phyloP scores from a whole-genome alignment of 2,888 invertebrate genomes.

The Chrysolina haemoptera region DNA sequence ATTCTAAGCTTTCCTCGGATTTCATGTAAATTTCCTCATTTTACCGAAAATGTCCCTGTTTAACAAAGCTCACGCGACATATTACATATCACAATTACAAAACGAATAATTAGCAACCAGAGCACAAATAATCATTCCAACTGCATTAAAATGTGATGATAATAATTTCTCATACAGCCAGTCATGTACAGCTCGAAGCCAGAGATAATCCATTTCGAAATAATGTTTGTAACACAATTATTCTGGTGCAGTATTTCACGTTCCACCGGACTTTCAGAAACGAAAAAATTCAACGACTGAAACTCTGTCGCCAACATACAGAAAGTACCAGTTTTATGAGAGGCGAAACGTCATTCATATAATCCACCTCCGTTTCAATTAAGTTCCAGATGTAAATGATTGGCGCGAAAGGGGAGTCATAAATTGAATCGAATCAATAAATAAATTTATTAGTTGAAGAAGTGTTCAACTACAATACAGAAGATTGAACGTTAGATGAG shows the following conservation, averaged over 20 bases:
- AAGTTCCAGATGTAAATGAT: too few species aligned
- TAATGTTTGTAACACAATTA: constrained; percentile 11
- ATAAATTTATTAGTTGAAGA: too few species aligned
- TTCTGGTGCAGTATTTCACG: constrained; percentile 13
- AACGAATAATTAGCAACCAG: neutral
- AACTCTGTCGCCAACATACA: constrained; percentile 12
- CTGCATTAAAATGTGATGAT: constrained; percentile 12
- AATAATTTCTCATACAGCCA: constrained; percentile 9
- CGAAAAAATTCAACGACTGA: constrained; percentile 19
- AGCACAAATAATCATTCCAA: neutral
- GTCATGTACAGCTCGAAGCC: constrained; percentile 2
- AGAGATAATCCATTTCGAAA: neutral
- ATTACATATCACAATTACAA: neutral
- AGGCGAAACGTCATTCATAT: neutral
- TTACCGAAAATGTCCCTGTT: too few species aligned
- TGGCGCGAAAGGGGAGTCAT: too few species aligned
- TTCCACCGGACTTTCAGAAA: constrained; percentile 8
- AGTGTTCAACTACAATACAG: too few species aligned
- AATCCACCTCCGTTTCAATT: neutral
- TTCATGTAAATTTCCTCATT: too few species aligned
- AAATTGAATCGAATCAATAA: too few species aligned
- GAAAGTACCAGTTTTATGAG: constrained; percentile 18
- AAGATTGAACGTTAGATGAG: too few species aligned
- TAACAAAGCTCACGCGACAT: neutral
- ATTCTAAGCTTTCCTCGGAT: too few species aligned